These are phyloP conservation scores for Taurulus bubalis DNA, from an alignment of 2,113 vertebrate genomes.

Conservation along the genomic window DNA sequence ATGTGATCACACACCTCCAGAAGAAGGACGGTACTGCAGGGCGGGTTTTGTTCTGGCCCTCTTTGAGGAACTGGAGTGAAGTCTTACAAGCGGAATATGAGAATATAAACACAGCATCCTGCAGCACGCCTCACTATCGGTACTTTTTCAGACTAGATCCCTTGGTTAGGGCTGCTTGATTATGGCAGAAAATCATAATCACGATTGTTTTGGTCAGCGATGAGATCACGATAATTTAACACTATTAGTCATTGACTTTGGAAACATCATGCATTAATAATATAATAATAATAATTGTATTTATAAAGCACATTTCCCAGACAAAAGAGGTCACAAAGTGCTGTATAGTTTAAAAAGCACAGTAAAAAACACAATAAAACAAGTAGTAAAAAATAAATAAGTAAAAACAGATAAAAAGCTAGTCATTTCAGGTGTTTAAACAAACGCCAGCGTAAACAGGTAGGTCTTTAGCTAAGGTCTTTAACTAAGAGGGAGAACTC, in stretches of 20 bases:
- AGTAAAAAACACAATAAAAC: too few species aligned
- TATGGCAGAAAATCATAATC: background rate
- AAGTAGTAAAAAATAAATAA: too few species aligned
- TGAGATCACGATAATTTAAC: background rate
- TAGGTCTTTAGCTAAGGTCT: too few species aligned
- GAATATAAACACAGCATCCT: constrained; percentile 8
- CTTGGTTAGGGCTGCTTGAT: background rate
- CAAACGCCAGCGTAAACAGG: too few species aligned
- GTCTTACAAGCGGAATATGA: constrained; percentile 25
- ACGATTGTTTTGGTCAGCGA: background rate
- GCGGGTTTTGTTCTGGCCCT: constrained; percentile 18
- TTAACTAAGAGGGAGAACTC: background rate
- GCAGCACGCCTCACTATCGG: background rate
- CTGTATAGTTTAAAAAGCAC: too few species aligned
- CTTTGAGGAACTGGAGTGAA: constrained; percentile 45
- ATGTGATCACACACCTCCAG: constrained; percentile 53
- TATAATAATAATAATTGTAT: too few species aligned
- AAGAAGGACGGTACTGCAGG: constrained; percentile 14
- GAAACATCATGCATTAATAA: too few species aligned
- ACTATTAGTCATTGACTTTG: too few species aligned
- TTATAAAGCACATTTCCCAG: too few species aligned
- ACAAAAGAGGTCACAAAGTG: too few species aligned
- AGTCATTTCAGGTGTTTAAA: too few species aligned
- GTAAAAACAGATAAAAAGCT: too few species aligned
- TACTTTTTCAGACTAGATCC: background rate